These are phyloP conservation scores for Octopus sinensis DNA, from an alignment of 1,140 invertebrate species.

Conservation along the genomic window DNA sequence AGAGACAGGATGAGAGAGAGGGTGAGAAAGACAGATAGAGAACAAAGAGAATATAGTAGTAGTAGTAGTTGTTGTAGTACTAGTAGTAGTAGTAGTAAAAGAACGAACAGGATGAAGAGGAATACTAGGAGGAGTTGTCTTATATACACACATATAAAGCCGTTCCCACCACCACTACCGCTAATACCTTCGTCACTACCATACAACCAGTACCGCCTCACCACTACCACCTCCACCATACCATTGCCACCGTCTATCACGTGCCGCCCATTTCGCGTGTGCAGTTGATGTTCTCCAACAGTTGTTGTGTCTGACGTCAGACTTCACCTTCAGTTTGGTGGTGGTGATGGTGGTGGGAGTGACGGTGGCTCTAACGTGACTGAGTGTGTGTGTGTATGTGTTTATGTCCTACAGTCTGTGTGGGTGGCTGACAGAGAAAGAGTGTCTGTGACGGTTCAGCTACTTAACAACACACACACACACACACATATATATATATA, in stretches of 20 bases:
- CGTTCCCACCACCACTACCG: no score
- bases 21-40: background rate
- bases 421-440: background rate
- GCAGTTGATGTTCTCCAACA: background rate
- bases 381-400: no score
- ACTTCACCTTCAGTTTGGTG: background rate
- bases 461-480: background rate
- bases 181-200: no score
- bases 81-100: background rate
- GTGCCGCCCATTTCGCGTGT: background rate
- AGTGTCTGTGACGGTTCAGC: background rate
- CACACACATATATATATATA: background rate
- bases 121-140: background rate
- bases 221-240: no score
- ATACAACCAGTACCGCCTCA: no score
- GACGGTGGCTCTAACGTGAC: no score
- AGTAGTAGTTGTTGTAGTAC: no score
- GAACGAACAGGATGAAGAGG: background rate
- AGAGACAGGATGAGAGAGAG: background rate
- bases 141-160: no score
- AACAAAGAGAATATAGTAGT: background rate
- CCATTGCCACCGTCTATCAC: background rate
- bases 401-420: background rate
- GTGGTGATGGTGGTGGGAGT: no score
- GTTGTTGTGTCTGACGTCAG: constrained; percentile 7